phyloP scores from a whole-genome alignment of 2,113 vertebrate species.

The Gasterosteus aculeatus region DNA sequence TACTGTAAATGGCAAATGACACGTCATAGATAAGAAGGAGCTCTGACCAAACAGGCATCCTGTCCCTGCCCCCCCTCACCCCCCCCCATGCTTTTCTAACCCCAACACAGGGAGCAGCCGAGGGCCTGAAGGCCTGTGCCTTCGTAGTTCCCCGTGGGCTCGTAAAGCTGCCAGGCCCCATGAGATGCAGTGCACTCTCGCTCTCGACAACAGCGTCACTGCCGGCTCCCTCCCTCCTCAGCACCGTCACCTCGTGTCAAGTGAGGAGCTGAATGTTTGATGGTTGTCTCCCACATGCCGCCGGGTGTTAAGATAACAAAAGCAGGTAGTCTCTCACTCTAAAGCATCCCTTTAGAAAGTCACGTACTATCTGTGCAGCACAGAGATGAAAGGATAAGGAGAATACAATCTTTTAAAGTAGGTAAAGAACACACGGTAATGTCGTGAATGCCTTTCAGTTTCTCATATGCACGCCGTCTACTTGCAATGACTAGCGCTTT shows the following conservation, averaged over 20 bases:
- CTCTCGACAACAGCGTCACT: constrained; percentile 58
- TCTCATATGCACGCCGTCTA: constrained; percentile 12
- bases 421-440: constrained; percentile 41
- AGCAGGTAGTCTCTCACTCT: constrained; percentile 58
- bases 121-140: constrained; percentile 52
- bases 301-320: constrained; percentile 69
- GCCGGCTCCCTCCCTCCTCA: constrained; percentile 47
- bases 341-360: constrained; percentile 47
- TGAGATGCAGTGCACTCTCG: constrained; percentile 56
- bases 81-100: constrained; percentile 66
- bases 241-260: constrained; percentile 60
- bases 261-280: constrained; percentile 62
- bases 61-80: constrained; percentile 40
- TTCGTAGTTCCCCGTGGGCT: constrained; percentile 66
- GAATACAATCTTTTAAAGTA: constrained; percentile 55
- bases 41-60: constrained; percentile 68
- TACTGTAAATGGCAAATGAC: constrained; percentile 49
- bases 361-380: constrained; percentile 53
- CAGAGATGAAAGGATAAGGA: constrained; percentile 47
- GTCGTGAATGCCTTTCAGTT: constrained; percentile 40
- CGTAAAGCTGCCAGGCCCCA: constrained; percentile 71
- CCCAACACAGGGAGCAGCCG: constrained; percentile 46
- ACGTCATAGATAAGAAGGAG: constrained; percentile 58
- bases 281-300: constrained; percentile 55
- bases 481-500: constrained; percentile 1